These are phyloP conservation scores for Calliopum simillimum DNA, from an alignment of 2,888 invertebrate species.

Conservation along the genomic window DNA sequence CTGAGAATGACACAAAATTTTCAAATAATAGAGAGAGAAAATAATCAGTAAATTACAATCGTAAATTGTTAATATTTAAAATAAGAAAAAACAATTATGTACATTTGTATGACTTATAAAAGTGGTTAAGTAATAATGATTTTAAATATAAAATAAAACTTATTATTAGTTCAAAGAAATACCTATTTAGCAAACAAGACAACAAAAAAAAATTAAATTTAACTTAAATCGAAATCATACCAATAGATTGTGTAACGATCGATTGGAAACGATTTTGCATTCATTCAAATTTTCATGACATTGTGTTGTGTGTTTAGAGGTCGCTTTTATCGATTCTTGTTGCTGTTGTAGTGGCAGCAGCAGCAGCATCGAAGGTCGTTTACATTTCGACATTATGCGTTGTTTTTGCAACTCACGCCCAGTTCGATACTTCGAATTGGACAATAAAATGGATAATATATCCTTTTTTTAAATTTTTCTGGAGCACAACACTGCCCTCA, in stretches of 20 bases:
- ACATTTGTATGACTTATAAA: constrained; percentile 2
- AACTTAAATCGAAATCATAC: constrained; percentile 67
- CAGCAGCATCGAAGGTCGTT: constrained; percentile 25
- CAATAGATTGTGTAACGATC: constrained; percentile 55
- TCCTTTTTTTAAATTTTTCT: too few species aligned
- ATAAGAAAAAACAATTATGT: not conserved
- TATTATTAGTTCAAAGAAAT: constrained; percentile 15
- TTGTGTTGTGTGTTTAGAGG: constrained; percentile 39
- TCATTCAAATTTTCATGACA: constrained; percentile 56
- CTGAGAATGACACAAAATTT: constrained; percentile 46
- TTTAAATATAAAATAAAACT: constrained; percentile 6
- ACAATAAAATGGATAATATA: too few species aligned
- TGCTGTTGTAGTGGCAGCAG: constrained; percentile 43
- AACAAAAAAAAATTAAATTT: constrained; percentile 39
- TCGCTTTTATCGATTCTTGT: constrained; percentile 42
- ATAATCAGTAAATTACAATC: not conserved
- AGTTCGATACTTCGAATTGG: too few species aligned
- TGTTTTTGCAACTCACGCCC: not conserved
- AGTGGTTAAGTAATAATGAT: not conserved
- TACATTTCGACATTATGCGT: constrained; percentile 23
- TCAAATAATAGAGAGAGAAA: not conserved
- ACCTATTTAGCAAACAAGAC: constrained; percentile 32
- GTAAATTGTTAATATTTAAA: not conserved
- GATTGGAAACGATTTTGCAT: constrained; percentile 53
- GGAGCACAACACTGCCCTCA: not conserved